Percentiles rank a stretch among this genome's conserved stretches.
Conservation (phyloP, 2,797 vertebrate genomes). For the Australoheros facetus region DNA sequence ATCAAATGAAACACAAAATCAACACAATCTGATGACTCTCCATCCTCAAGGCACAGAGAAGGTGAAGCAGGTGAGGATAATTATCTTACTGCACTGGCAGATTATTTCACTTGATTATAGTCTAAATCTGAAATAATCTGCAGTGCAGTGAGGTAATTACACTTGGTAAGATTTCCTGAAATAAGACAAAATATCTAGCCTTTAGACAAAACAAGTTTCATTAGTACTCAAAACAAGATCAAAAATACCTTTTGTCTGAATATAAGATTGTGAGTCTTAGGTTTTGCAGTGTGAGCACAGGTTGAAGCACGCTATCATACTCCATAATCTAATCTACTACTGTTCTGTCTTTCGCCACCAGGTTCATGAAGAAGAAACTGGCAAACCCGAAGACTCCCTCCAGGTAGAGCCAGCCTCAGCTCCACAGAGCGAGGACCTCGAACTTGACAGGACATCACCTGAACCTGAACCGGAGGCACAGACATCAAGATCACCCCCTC, state of each 20-base stretch:
- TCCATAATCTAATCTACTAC: not conserved
- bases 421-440: slow-evolving; percentile 8
- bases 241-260: no score
- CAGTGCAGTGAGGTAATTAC: no score
- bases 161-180: no score
- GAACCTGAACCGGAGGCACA: slow-evolving; percentile 21
- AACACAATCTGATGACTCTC: not conserved
- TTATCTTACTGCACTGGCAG: no score
- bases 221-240: no score
- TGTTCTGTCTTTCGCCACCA: slow-evolving; percentile 7
- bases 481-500: slow-evolving; percentile 10
- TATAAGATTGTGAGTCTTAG: no score
- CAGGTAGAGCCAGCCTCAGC: not conserved
- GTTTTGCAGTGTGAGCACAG: not conserved
- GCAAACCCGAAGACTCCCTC: not conserved
- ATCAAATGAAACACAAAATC: slow-evolving; percentile 31
- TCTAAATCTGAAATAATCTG: no score
- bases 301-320: not conserved
- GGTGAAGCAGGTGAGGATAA: slow-evolving; percentile 32
- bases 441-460: slow-evolving; percentile 21
- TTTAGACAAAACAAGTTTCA: no score
- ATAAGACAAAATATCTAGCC: no score
- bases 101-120: no score
- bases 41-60: slow-evolving; percentile 15
- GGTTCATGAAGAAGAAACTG: slow-evolving; percentile 23